Percentiles rank a stretch among this genome's conserved stretches.
Conservation (phyloP, 2,888 invertebrate species). For the Coelinius sp. region DNA sequence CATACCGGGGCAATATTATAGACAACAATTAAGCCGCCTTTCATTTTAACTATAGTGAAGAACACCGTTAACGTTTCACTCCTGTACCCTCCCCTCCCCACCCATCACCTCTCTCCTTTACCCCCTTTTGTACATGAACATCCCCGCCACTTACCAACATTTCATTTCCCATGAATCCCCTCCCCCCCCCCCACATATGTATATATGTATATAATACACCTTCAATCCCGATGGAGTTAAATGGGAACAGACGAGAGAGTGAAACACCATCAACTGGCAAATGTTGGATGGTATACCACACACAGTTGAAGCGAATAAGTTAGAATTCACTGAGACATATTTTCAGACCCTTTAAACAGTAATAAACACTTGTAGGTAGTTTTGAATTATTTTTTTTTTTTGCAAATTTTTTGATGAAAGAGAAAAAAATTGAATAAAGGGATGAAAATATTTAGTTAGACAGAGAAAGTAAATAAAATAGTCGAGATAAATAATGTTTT, state of each 20-base stretch:
- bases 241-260: constrained; percentile 69
- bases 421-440: too few species aligned
- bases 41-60: constrained; percentile 69
- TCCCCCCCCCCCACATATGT: background rate
- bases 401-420: too few species aligned
- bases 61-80: constrained; percentile 57
- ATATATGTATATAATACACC: constrained; percentile 41
- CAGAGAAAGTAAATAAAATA: background rate
- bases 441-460: background rate
- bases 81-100: constrained; percentile 40
- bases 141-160: background rate
- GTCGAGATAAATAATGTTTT: too few species aligned
- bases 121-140: constrained; percentile 11
- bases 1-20: constrained; percentile 58
- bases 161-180: constrained; percentile 4
- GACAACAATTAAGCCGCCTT: constrained; percentile 68
- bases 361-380: too few species aligned
- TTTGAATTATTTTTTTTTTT: too few species aligned
- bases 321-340: constrained; percentile 48
- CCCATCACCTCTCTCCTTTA: background rate
- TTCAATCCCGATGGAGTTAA: constrained; percentile 59
- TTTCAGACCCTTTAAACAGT: too few species aligned
- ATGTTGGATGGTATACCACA: constrained; percentile 41
- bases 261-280: constrained; percentile 61
- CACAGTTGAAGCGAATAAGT: constrained; percentile 35